phyloP scores from a whole-genome alignment of 2,888 invertebrate species.

The Augiades crinisus region DNA sequence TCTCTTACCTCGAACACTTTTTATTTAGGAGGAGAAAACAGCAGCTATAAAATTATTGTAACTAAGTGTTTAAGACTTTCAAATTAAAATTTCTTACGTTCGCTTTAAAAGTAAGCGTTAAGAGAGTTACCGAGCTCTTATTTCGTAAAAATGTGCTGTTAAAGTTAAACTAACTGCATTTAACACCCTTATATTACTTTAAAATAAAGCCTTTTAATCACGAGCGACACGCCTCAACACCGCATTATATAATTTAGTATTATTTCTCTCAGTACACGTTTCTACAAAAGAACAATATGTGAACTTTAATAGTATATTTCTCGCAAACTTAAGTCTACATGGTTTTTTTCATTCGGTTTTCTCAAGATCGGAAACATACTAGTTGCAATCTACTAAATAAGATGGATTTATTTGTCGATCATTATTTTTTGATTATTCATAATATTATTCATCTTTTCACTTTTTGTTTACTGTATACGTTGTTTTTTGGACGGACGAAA shows the following conservation, averaged over 20 bases:
- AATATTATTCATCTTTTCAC: too few relatives aligned
- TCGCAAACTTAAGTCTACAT: too few relatives aligned
- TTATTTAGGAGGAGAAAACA: neutral
- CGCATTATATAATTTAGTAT: constrained; percentile 10
- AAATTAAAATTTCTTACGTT: constrained; percentile 21
- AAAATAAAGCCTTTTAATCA: constrained; percentile 16
- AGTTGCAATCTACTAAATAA: too few relatives aligned
- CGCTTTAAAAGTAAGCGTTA: constrained; percentile 18
- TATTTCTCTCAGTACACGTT: neutral
- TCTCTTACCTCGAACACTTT: neutral
- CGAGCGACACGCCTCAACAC: constrained; percentile 16
- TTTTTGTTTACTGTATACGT: too few relatives aligned
- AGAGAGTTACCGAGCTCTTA: constrained; percentile 18
- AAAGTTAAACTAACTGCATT: constrained; percentile 19
- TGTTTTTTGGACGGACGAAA: too few relatives aligned
- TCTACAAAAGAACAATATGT: neutral
- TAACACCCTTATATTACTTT: constrained; percentile 20
- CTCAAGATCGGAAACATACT: too few relatives aligned
- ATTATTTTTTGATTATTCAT: too few relatives aligned
- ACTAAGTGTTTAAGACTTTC: constrained; percentile 17
- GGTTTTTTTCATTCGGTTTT: too few relatives aligned
- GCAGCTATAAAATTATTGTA: constrained; percentile 12
- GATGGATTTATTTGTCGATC: too few relatives aligned
- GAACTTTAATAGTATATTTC: neutral
- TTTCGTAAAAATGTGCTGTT: constrained; percentile 19